These are phyloP conservation scores for Pantherophis vulpinus DNA, from an alignment of 2,797 vertebrate species.

Conservation along the genomic window DNA sequence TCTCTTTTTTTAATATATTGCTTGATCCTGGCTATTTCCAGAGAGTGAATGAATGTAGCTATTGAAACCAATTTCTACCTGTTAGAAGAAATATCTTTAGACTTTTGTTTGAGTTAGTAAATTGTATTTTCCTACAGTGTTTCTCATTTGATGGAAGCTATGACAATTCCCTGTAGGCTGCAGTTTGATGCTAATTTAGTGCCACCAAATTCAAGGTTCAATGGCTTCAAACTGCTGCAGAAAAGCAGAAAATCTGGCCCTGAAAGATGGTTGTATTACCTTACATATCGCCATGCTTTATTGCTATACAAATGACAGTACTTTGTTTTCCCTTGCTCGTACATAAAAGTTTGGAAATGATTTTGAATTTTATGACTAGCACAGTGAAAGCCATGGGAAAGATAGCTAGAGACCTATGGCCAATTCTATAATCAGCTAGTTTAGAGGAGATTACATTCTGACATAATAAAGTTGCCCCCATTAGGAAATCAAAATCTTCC, in stretches of 20 bases:
- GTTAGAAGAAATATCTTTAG: background rate
- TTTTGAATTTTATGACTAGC: background rate
- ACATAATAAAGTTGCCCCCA: background rate
- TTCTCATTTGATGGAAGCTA: background rate
- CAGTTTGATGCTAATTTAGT: background rate
- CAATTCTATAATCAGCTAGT: background rate
- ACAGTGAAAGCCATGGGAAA: background rate
- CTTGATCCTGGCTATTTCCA: constrained; percentile 13
- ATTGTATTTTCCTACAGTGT: background rate
- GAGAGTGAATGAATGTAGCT: background rate
- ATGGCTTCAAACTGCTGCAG: constrained; percentile 2
- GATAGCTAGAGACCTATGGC: background rate
- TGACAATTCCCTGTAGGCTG: background rate
- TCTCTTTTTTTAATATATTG: constrained; percentile 25
- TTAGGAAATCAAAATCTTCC: background rate
- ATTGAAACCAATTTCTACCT: background rate
- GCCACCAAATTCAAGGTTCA: constrained; percentile 3
- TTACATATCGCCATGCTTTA: background rate
- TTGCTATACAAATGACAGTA: background rate
- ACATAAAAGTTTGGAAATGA: background rate
- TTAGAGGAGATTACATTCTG: background rate
- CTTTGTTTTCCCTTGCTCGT: background rate
- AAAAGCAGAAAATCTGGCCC: rapidly evolving
- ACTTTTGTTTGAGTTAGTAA: background rate
- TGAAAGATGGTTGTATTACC: background rate